phyloP scores from a whole-genome alignment of 2,113 vertebrate species.

The Stigmatopora argus region DNA sequence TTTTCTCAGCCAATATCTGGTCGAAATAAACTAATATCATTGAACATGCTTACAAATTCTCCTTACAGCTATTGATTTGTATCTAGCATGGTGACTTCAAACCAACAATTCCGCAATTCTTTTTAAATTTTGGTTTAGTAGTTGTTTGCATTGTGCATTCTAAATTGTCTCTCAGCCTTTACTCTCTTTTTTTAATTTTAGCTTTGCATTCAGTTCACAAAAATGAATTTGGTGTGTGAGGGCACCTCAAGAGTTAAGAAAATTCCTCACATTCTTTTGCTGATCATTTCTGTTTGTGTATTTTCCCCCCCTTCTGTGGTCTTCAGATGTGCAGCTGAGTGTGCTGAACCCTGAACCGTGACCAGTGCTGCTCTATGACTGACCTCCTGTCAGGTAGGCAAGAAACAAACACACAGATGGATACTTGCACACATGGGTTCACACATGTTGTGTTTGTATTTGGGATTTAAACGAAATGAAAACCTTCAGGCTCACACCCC shows the following conservation, averaged over 20 bases:
- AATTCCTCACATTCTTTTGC: conserved; percentile 47
- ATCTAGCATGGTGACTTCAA: neutral
- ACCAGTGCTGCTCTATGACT: conserved; percentile 40
- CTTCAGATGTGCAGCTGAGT: conserved; percentile 56
- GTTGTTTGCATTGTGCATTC: neutral
- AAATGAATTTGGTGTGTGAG: conserved; percentile 43
- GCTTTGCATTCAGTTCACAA: conserved; percentile 10
- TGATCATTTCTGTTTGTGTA: conserved; percentile 25
- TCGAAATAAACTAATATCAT: neutral
- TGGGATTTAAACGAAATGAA: conserved; percentile 2
- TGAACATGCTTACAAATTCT: neutral
- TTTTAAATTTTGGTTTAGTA: neutral
- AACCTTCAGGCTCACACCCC: neutral
- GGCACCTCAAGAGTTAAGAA: conserved; percentile 19
- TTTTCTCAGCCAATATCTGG: neutral
- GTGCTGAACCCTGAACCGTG: conserved; percentile 41
- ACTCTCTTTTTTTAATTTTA: neutral
- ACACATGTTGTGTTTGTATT: conserved; percentile 15
- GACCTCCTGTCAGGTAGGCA: conserved; percentile 55
- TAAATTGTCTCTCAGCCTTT: neutral
- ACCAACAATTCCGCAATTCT: neutral
- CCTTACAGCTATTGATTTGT: neutral
- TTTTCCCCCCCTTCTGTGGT: conserved; percentile 11
- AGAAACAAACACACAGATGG: neutral
- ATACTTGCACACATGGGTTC: neutral